Evolutionary conservation across 2,888 invertebrate species (phyloP), one percentile per base, ranked within the genome.

Genomic region (Hirtodrosophila duncani): DNA sequence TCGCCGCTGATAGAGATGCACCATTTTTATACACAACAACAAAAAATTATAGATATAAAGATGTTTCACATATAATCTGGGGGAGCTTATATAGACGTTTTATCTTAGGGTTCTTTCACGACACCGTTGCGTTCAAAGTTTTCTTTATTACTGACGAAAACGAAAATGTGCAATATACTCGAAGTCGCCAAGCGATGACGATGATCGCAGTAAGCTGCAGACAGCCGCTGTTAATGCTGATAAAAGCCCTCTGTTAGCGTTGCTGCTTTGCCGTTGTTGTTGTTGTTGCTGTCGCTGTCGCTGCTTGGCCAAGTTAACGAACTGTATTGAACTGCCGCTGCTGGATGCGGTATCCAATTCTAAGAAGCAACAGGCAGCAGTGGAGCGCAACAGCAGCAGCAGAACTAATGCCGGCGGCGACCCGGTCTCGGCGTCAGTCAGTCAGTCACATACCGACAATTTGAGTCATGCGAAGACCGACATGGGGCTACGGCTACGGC

Each of bases 1-100:
- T 24, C 74, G 69, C 10, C 78, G 59, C 46, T 78, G 70, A 58
- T 62, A 69, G 16, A 80, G 50, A 56, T 80, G 66, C 53, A 68
- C 80, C 81, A 77, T 80, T 53, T 42, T 57, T 44, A 21, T 7
- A 31, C 33, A 38, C 37, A 41, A 41, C 2, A 41, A 52, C 6
- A 21, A 49, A 27, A n/a, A 24, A 13, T n/a, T n/a, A n/a, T n/a
- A n/a, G n/a, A n/a, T n/a, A n/a, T n/a, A n/a, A n/a, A n/a, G n/a
- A n/a, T n/a, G n/a, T n/a, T n/a, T n/a, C n/a, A n/a, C n/a, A n/a
- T n/a, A n/a, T n/a, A n/a, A n/a, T n/a, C n/a, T n/a, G n/a, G n/a
- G n/a, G n/a, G n/a, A n/a, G n/a, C n/a, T n/a, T n/a, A n/a, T n/a
- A n/a, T 5, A 3, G 20, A 20, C 6, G 1, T 16, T 37, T 8